Conservation (phyloP, 2,797 vertebrate species). For the Adelosebastes latens region DNA sequence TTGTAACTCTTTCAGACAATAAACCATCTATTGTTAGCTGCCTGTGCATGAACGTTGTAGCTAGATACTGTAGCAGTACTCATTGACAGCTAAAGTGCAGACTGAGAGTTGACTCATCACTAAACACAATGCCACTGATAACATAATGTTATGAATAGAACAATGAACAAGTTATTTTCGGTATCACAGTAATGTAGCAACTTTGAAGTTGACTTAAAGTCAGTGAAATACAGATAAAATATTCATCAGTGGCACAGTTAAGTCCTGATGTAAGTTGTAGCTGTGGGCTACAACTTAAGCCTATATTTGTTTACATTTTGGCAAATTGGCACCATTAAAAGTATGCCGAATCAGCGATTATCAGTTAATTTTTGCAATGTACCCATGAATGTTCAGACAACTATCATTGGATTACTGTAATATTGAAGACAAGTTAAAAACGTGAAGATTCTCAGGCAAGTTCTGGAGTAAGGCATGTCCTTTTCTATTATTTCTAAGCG, state of each 20-base stretch:
- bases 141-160: background rate
- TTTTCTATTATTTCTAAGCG: background rate
- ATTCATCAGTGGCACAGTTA: background rate
- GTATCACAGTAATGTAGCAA: background rate
- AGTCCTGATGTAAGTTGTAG: background rate
- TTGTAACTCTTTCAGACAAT: background rate
- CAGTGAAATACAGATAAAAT: background rate
- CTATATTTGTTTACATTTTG: background rate
- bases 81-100: background rate
- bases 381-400: background rate
- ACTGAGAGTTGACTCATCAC: background rate
- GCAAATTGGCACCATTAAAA: background rate
- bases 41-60: background rate
- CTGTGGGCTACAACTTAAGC: background rate
- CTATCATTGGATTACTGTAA: background rate
- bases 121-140: background rate
- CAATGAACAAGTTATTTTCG: background rate
- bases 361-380: background rate
- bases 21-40: background rate
- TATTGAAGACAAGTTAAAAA: background rate
- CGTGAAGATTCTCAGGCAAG: background rate
- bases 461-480: background rate
- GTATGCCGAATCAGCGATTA: background rate
- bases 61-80: too few relatives aligned
- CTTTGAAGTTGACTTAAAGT: too few relatives aligned